These are phyloP conservation scores for Australoheros facetus DNA, from an alignment of 2,797 vertebrate species.

Conservation along the genomic window DNA sequence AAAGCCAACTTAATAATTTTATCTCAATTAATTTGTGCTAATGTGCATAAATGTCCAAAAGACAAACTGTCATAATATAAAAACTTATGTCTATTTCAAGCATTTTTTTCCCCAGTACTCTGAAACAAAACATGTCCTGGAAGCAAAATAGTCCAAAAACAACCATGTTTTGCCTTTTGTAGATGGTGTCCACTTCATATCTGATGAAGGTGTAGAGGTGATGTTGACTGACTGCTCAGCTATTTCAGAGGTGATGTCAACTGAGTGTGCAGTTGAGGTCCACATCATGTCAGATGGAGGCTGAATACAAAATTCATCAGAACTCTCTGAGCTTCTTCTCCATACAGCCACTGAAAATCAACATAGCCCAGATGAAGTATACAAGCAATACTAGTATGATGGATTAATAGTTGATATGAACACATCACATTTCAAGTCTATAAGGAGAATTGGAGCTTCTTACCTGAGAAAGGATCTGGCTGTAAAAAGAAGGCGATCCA, in stretches of 20 bases:
- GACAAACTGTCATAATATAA: neutral
- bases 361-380: too few species aligned
- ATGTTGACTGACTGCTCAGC: too few species aligned
- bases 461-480: neutral
- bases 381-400: too few species aligned
- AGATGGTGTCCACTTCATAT: too few species aligned
- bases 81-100: neutral
- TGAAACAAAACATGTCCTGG: too few species aligned
- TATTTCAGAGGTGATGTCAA: neutral
- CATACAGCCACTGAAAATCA: neutral
- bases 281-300: neutral
- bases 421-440: too few species aligned
- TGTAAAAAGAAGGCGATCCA: constrained; percentile 5
- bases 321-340: neutral
- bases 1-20: neutral
- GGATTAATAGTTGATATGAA: too few species aligned
- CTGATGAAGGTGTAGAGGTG: too few species aligned
- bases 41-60: neutral
- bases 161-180: too few species aligned
- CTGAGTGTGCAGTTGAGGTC: neutral
- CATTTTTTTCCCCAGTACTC: neutral
- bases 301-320: neutral
- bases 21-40: neutral
- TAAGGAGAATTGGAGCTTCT: neutral
- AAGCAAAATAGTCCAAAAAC: neutral